phyloP scores from a whole-genome alignment of 2,888 invertebrate species.

The Griposia aprilina region DNA sequence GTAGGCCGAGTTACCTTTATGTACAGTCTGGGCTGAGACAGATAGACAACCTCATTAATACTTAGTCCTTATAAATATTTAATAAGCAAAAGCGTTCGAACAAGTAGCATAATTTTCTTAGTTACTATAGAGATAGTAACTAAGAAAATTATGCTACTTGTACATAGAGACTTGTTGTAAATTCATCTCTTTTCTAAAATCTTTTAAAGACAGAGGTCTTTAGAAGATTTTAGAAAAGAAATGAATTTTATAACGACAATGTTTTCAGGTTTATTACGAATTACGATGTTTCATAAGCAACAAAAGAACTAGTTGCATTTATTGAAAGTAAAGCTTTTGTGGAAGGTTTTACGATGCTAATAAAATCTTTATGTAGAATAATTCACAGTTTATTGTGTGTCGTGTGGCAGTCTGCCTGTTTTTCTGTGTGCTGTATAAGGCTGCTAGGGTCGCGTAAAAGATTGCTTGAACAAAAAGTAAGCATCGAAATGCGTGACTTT shows the following conservation, averaged over 20 bases:
- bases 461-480: constrained; percentile 48
- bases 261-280: constrained; percentile 23
- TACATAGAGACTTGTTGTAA: no score
- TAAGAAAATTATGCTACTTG: no score
- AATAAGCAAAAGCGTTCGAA: constrained; percentile 1
- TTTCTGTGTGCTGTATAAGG: constrained; percentile 59
- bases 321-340: constrained; percentile 39
- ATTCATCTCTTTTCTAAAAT: no score
- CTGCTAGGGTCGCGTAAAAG: constrained; percentile 49
- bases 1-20: constrained; percentile 51
- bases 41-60: constrained; percentile 28
- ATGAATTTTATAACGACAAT: not conserved
- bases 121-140: no score
- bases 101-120: constrained; percentile 5
- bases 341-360: constrained; percentile 57
- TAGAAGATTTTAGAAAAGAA: constrained; percentile 10
- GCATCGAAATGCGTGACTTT: constrained; percentile 47
- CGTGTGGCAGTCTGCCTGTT: constrained; percentile 47
- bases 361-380: constrained; percentile 64
- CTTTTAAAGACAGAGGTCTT: no score
- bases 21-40: constrained; percentile 27
- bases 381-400: constrained; percentile 53
- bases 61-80: constrained; percentile 10
- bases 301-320: constrained; percentile 54
- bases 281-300: constrained; percentile 39